Conservation (phyloP, 2,113 vertebrate species). For the Myotis davidii region DNA sequence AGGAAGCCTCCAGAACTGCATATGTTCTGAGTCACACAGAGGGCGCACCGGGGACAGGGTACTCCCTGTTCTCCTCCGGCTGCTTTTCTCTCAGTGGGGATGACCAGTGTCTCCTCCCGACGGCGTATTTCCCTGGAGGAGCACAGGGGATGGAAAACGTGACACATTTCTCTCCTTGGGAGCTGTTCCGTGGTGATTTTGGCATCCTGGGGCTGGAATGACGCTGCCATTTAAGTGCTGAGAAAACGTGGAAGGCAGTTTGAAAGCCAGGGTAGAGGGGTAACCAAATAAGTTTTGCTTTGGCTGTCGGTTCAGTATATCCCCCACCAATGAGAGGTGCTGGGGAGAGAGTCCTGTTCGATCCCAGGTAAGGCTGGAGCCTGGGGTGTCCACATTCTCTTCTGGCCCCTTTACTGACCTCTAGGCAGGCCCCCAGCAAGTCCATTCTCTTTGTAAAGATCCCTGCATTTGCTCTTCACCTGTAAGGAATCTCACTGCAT, state of each 20-base stretch:
- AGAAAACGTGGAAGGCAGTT: conserved; percentile 54
- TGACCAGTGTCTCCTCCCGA: background rate
- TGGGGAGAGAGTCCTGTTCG: background rate
- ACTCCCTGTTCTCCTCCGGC: background rate
- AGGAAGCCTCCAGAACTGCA: background rate
- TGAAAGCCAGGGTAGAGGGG: conserved; percentile 49
- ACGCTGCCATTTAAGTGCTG: conserved; percentile 46
- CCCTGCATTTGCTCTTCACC: background rate
- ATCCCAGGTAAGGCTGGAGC: background rate
- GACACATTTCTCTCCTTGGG: conserved; percentile 44
- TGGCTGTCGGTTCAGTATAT: background rate
- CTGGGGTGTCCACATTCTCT: background rate
- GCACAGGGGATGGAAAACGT: conserved; percentile 23
- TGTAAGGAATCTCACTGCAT: background rate
- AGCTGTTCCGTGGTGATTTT: conserved; percentile 57
- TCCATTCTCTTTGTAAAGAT: conserved; percentile 16
- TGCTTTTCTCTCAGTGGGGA: conserved; percentile 2
- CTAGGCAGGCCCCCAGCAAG: background rate
- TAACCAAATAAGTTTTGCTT: conserved; percentile 21
- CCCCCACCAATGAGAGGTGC: background rate
- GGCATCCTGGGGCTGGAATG: conserved; percentile 44
- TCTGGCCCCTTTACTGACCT: background rate
- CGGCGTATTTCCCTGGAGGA: background rate
- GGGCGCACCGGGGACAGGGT: background rate
- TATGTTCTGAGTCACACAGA: background rate